These are phyloP conservation scores for Poeciliopsis prolifica DNA, from an alignment of 2,113 vertebrate species.

Conservation along the genomic window DNA sequence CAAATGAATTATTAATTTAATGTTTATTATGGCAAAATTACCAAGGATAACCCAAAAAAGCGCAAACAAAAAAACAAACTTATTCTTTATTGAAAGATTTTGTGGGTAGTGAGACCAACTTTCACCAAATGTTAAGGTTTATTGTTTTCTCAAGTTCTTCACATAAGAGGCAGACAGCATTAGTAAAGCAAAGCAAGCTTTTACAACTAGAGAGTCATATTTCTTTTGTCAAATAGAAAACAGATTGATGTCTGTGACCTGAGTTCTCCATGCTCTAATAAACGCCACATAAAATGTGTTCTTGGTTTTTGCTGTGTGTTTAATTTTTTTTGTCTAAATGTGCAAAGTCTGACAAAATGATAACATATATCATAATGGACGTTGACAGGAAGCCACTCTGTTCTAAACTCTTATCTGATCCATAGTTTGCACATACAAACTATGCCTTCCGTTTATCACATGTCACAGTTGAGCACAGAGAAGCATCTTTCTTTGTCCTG, in stretches of 20 bases:
- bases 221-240: conserved; percentile 42
- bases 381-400: background rate
- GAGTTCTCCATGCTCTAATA: conserved; percentile 62
- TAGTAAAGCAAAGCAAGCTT: conserved; percentile 55
- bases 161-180: conserved; percentile 63
- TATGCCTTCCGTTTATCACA: background rate
- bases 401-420: background rate
- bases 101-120: conserved; percentile 4
- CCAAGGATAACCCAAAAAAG: background rate
- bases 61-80: no score
- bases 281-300: conserved; percentile 53
- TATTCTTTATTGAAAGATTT: background rate
- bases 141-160: conserved; percentile 63
- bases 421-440: background rate
- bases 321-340: background rate
- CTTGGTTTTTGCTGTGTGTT: conserved; percentile 28
- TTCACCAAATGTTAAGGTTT: conserved; percentile 50
- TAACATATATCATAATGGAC: background rate
- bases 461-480: no score
- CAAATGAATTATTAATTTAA: background rate
- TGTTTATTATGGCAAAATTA: background rate
- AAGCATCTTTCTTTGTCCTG: background rate
- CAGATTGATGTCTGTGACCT: conserved; percentile 48
- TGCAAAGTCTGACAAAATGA: conserved; percentile 5
- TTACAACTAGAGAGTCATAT: conserved; percentile 59